These are phyloP conservation scores for Folsomia manolachei DNA, from an alignment of 2,888 invertebrate species.

Conservation along the genomic window DNA sequence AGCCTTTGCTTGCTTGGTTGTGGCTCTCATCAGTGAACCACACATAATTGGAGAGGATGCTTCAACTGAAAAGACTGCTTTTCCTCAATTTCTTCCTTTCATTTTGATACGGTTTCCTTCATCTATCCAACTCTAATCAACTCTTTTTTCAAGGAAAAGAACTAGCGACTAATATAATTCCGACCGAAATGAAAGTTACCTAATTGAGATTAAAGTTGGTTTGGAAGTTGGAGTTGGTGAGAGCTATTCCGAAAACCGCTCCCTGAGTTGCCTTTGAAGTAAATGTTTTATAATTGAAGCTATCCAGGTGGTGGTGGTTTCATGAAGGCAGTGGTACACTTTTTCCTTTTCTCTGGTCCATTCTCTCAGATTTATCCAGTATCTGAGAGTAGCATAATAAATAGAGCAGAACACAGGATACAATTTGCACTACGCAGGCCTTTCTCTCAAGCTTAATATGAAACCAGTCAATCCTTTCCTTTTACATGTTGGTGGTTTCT, in stretches of 20 bases:
- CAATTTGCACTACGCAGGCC: no score
- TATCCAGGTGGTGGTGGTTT: conserved; percentile 5
- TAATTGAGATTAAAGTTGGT: conserved; percentile 10
- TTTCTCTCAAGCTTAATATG: no score
- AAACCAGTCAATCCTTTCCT: not conserved
- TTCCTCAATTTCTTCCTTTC: not conserved
- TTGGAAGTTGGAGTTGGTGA: no score
- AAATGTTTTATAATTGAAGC: conserved; percentile 8
- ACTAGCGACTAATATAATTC: not conserved
- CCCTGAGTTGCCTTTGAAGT: not conserved
- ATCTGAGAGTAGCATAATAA: no score
- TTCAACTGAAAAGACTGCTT: not conserved
- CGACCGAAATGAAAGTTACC: not conserved
- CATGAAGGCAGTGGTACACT: not conserved
- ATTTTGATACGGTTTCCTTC: not conserved
- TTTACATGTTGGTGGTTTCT: not conserved
- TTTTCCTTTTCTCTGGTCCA: not conserved
- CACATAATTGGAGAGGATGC: not conserved
- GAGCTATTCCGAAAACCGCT: not conserved
- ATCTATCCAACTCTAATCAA: conserved; percentile 1
- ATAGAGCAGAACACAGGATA: no score
- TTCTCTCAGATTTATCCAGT: not conserved
- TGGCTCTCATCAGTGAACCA: not conserved
- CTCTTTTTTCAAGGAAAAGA: not conserved
- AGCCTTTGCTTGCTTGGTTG: no score